Conservation (phyloP, 2,888 invertebrate species). For the Sarcophaga rosellei region DNA sequence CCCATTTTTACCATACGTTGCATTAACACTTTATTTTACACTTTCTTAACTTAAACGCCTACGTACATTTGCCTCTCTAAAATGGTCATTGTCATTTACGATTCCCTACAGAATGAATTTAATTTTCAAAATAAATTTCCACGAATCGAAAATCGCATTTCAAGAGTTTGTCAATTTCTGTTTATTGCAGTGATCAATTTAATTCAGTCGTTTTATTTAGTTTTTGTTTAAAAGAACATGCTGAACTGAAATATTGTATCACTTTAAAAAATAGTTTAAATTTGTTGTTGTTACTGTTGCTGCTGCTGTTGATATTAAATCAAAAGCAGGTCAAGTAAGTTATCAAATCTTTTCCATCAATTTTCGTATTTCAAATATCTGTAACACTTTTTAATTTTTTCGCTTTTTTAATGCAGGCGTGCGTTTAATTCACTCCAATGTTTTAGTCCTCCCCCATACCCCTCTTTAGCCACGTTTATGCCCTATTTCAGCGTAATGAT, state of each 20-base stretch:
- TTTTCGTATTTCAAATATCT: constrained; percentile 6
- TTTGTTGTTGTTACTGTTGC: neutral
- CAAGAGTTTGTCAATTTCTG: neutral
- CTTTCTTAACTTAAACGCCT: too few relatives aligned
- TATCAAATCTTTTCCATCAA: constrained; percentile 52
- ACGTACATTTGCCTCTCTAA: neutral
- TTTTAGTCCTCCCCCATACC: neutral
- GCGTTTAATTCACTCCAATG: too few relatives aligned
- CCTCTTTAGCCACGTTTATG: neutral
- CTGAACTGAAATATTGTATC: neutral
- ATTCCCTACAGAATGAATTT: neutral
- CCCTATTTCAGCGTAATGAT: neutral
- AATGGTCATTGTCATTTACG: neutral
- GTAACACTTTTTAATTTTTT: constrained; percentile 26
- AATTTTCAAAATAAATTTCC: neutral
- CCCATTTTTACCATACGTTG: too few relatives aligned
- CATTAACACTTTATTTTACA: too few relatives aligned
- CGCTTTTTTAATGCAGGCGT: constrained; percentile 14
- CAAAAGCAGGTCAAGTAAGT: constrained; percentile 38
- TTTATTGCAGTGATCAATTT: neutral
- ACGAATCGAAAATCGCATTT: neutral
- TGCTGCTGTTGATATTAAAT: neutral
- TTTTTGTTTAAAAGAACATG: neutral
- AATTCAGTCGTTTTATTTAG: neutral
- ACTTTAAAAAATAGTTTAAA: neutral